Evolutionary conservation across 1,140 invertebrate species (phyloP).

Genomic region (Ostrea denselamellosa): DNA sequence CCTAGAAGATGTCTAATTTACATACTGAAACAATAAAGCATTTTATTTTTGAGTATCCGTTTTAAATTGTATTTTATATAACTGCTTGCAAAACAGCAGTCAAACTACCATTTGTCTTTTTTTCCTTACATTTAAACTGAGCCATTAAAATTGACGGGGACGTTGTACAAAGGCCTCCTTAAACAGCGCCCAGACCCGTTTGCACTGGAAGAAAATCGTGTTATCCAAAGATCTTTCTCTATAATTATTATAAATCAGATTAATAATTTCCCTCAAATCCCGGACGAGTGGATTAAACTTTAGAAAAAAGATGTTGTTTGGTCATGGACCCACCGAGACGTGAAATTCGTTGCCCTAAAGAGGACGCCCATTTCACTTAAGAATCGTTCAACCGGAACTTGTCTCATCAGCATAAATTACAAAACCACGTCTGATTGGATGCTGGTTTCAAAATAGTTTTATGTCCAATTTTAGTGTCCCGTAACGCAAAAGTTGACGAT

Average conservation of each 20-base stretch:
- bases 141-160: not conserved
- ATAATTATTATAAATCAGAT: conserved; percentile 22
- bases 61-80: not conserved
- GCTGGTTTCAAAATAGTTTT: conserved; percentile 2
- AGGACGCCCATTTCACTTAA: conserved; percentile 28
- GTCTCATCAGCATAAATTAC: conserved; percentile 31
- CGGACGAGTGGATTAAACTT: not conserved
- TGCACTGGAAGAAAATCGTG: not conserved
- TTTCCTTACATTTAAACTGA: not conserved
- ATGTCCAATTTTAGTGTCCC: conserved; percentile 33
- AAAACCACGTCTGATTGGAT: conserved; percentile 23
- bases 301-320: conserved; percentile 30
- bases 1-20: too few species aligned
- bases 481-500: conserved; percentile 17
- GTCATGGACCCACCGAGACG: not conserved
- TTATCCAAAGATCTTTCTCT: not conserved
- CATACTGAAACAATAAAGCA: too few species aligned
- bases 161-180: not conserved
- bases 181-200: not conserved
- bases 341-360: not conserved
- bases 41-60: too few species aligned
- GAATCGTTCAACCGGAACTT: conserved; percentile 12
- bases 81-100: not conserved
- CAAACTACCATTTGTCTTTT: not conserved
- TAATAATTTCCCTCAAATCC: conserved; percentile 2